A percentile compares a stretch with the other conserved stretches of the same genome.
These are phyloP conservation scores for Halyomorpha halys DNA, from an alignment of 1,140 invertebrate species.

Conservation along the genomic window DNA sequence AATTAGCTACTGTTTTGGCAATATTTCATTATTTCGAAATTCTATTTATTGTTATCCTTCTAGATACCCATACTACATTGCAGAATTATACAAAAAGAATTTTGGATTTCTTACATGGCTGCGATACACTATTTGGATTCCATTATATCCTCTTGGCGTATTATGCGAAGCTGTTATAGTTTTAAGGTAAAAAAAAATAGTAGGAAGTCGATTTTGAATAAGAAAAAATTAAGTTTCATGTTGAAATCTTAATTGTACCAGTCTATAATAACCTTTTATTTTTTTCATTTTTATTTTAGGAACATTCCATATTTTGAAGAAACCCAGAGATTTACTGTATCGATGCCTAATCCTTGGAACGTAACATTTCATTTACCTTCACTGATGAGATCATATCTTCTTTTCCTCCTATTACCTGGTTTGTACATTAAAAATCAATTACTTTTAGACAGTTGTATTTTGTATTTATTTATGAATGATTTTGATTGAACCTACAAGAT, in stretches of 20 bases:
- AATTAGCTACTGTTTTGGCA: background rate
- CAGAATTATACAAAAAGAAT: slow-evolving; percentile 62
- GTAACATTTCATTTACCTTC: slow-evolving; percentile 76
- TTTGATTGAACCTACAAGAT: too few species aligned
- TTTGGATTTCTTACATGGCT: slow-evolving; percentile 78
- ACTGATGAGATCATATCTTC: slow-evolving; percentile 64
- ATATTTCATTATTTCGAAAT: background rate
- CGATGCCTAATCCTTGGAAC: slow-evolving; percentile 75
- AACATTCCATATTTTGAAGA: slow-evolving; percentile 85
- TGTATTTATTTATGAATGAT: background rate
- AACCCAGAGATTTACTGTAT: slow-evolving; percentile 61
- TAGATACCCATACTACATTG: slow-evolving; percentile 86
- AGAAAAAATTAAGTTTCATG: background rate
- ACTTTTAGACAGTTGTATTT: background rate
- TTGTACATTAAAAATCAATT: slow-evolving; percentile 16
- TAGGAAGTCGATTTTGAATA: background rate
- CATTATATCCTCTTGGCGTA: slow-evolving; percentile 81
- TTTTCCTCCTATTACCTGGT: slow-evolving; percentile 61
- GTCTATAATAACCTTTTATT: background rate
- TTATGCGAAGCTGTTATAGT: slow-evolving; percentile 75
- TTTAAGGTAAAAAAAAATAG: slow-evolving; percentile 40
- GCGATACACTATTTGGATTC: slow-evolving; percentile 85
- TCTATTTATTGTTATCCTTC: slow-evolving; percentile 31
- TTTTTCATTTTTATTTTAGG: slow-evolving; percentile 32
- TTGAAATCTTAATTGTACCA: background rate